phyloP scores from a whole-genome alignment of 2,797 vertebrate genomes.

The Microctenopoma stevenorrisi region DNA sequence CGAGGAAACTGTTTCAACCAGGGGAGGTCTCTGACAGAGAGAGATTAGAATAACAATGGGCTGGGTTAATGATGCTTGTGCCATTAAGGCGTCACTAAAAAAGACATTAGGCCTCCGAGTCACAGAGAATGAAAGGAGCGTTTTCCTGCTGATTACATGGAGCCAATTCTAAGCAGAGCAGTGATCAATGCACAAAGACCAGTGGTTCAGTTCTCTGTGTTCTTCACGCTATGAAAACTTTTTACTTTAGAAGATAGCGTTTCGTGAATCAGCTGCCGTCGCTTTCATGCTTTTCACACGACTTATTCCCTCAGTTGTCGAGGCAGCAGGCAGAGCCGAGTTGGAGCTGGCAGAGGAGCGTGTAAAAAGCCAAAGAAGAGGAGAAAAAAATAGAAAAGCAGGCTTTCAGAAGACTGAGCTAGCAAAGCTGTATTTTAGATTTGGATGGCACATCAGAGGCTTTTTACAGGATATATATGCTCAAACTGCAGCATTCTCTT shows the following conservation, averaged over 20 bases:
- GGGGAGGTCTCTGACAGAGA: constrained; percentile 59
- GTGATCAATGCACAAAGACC: constrained; percentile 31
- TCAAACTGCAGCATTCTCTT: constrained; percentile 43
- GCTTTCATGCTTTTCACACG: constrained; percentile 41
- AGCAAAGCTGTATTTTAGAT: constrained; percentile 71
- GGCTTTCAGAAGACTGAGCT: constrained; percentile 67
- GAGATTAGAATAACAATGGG: constrained; percentile 84
- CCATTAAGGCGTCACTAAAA: constrained; percentile 66
- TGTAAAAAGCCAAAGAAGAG: constrained; percentile 18
- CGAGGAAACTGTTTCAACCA: constrained; percentile 72
- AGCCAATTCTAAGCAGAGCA: constrained; percentile 53
- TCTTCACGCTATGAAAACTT: constrained; percentile 20
- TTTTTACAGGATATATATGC: constrained; percentile 47
- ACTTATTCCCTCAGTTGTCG: constrained; percentile 36
- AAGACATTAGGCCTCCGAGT: constrained; percentile 68
- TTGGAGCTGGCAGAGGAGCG: constrained; percentile 38
- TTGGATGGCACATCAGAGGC: constrained; percentile 73
- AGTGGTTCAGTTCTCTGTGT: constrained; percentile 14
- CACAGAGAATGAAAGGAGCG: constrained; percentile 54
- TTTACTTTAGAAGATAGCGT: constrained; percentile 19
- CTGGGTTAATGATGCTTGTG: constrained; percentile 77
- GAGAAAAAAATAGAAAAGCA: constrained; percentile 33
- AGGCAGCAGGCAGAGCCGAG: constrained; percentile 43
- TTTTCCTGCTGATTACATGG: constrained; percentile 62
- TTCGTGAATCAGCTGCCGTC: constrained; percentile 48